Conservation (phyloP, 2,888 invertebrate genomes). For the Chloroclysta siterata region DNA sequence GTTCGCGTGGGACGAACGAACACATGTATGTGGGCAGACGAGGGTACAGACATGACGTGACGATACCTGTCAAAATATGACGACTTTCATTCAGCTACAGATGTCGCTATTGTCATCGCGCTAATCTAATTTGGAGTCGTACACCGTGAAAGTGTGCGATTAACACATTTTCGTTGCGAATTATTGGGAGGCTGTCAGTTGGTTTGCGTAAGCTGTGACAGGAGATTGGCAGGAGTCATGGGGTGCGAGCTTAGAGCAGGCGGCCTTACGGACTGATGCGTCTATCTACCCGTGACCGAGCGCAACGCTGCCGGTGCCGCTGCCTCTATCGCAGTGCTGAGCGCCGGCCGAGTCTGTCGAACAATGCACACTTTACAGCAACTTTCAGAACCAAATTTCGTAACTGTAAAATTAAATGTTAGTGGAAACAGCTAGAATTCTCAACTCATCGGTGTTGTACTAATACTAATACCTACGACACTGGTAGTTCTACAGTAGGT, state of each 20-base stretch:
- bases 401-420: neutral
- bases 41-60: slow-evolving; percentile 72
- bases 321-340: slow-evolving; percentile 9
- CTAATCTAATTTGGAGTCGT: slow-evolving; percentile 81
- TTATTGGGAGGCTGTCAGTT: slow-evolving; percentile 82
- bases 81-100: slow-evolving; percentile 78
- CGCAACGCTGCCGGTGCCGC: slow-evolving; percentile 13
- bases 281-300: slow-evolving; percentile 36
- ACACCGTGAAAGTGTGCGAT: slow-evolving; percentile 82
- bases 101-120: slow-evolving; percentile 79
- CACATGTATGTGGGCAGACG: slow-evolving; percentile 82
- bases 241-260: slow-evolving; percentile 66
- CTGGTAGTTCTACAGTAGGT: neutral
- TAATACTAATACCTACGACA: too few relatives aligned
- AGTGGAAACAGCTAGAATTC: neutral
- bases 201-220: slow-evolving; percentile 84
- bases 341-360: slow-evolving; percentile 16
- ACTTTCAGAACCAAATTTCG: slow-evolving; percentile 1
- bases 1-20: slow-evolving; percentile 67
- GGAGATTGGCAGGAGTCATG: slow-evolving; percentile 77
- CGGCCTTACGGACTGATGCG: slow-evolving; percentile 38
- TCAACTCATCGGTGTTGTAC: too few relatives aligned
- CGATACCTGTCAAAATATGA: slow-evolving; percentile 84
- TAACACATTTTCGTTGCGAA: slow-evolving; percentile 84
- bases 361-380: slow-evolving; percentile 11